Evolutionary conservation across 2,797 vertebrate genomes (phyloP).

Genomic region (Champsocephalus gunnari): DNA sequence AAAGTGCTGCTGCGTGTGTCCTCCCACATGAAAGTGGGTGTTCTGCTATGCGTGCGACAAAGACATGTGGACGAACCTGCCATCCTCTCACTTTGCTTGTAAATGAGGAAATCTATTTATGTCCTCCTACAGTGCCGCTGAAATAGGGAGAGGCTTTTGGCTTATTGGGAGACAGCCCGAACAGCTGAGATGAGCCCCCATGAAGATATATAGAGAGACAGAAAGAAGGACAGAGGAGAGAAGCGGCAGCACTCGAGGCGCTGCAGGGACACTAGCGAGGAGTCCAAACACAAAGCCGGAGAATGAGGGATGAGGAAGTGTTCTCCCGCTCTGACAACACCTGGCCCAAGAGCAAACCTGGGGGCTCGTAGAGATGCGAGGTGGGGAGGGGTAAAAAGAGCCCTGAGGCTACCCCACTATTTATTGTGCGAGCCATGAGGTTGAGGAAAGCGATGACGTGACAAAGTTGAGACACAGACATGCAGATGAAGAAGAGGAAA

Average conservation of each 20-base stretch:
- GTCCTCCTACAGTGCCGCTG: slow-evolving; percentile 63
- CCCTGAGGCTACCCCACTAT: slow-evolving; percentile 35
- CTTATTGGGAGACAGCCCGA: slow-evolving; percentile 52
- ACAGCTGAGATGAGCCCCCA: slow-evolving; percentile 49
- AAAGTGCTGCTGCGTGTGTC: slow-evolving; percentile 37
- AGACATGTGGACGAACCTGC: slow-evolving; percentile 73
- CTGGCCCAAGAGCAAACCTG: slow-evolving; percentile 63
- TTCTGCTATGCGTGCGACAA: slow-evolving; percentile 69
- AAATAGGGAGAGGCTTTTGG: slow-evolving; percentile 55
- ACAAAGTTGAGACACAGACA: slow-evolving; percentile 35
- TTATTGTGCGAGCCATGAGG: slow-evolving; percentile 13
- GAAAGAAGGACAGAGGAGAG: slow-evolving; percentile 31
- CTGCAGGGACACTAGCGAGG: slow-evolving; percentile 47
- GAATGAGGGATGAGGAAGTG: slow-evolving; percentile 36
- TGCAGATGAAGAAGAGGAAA: slow-evolving; percentile 32
- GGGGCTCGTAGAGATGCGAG: slow-evolving; percentile 48
- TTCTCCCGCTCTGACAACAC: slow-evolving; percentile 60
- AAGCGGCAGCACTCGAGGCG: slow-evolving; percentile 50
- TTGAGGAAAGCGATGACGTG: slow-evolving; percentile 36
- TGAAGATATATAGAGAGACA: slow-evolving; percentile 47
- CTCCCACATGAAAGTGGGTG: slow-evolving; percentile 71
- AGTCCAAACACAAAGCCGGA: slow-evolving; percentile 67
- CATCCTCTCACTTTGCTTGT: slow-evolving; percentile 61
- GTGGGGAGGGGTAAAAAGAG: slow-evolving; percentile 38
- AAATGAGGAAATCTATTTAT: slow-evolving; percentile 77